These are phyloP conservation scores for Sebastes minor DNA, from an alignment of 2,797 vertebrate genomes.

Conservation along the genomic window DNA sequence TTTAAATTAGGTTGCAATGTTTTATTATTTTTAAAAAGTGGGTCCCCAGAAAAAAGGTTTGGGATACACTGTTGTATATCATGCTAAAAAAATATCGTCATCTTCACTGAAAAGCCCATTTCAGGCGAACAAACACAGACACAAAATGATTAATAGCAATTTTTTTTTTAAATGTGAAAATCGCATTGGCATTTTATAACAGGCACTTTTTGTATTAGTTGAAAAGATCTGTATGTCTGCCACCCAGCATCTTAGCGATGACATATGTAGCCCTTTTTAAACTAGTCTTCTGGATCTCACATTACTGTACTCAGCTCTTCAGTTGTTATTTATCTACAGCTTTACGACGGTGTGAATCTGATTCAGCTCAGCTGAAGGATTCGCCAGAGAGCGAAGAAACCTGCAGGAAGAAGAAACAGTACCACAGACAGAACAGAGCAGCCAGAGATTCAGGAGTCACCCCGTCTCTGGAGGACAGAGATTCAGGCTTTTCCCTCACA, in stretches of 20 bases:
- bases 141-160: neutral
- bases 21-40: too few species aligned
- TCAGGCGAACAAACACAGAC: neutral
- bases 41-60: too few species aligned
- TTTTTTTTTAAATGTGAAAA: neutral
- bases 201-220: neutral
- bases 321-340: neutral
- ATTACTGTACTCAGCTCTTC: neutral
- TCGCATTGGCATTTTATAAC: neutral
- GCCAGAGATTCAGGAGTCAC: constrained; percentile 72
- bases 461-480: constrained; percentile 73
- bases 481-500: constrained; percentile 62
- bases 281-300: neutral
- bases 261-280: neutral
- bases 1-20: accelerated
- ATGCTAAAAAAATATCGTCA: neutral
- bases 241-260: neutral
- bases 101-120: neutral
- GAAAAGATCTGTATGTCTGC: neutral
- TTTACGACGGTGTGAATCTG: constrained; percentile 13
- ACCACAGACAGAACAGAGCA: constrained; percentile 56
- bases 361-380: constrained; percentile 36
- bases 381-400: constrained; percentile 22
- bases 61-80: too few species aligned
- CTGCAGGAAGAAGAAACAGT: constrained; percentile 36